Percentiles rank a stretch among this genome's conserved stretches.
Evolutionary conservation across 2,888 invertebrate species (phyloP).

Genomic region (Sarcophaga subvicina): DNA sequence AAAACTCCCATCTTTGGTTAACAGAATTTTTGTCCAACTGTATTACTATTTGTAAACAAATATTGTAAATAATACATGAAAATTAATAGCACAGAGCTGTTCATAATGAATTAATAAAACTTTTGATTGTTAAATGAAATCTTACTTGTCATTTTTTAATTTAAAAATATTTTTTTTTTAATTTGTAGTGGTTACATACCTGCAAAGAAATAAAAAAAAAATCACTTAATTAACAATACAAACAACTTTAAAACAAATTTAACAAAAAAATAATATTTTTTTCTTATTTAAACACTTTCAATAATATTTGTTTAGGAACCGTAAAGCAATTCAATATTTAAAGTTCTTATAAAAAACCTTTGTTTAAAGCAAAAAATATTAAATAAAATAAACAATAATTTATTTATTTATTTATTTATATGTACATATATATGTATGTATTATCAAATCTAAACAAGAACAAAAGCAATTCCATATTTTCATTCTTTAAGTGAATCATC

Average conservation of each 20-base stretch:
- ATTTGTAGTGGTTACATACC: constrained; percentile 50
- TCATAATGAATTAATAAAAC: too few relatives aligned
- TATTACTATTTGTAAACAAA: too few relatives aligned
- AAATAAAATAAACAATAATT: constrained; percentile 10
- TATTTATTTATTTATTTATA: neutral
- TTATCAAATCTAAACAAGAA: constrained; percentile 17
- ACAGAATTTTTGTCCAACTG: too few relatives aligned
- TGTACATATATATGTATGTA: neutral
- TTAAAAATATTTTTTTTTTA: neutral
- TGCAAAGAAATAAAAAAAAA: constrained; percentile 52
- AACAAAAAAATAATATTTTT: neutral
- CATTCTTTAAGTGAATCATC: neutral
- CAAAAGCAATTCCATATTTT: neutral
- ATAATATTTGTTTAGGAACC: neutral
- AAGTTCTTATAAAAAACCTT: neutral
- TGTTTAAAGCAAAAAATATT: neutral
- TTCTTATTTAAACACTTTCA: neutral
- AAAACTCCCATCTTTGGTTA: too few relatives aligned
- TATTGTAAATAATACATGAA: too few relatives aligned
- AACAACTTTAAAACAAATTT: constrained; percentile 16
- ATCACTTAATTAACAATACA: constrained; percentile 34
- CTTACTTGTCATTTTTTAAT: neutral
- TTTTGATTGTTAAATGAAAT: neutral
- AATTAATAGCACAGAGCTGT: too few relatives aligned
- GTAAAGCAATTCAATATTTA: neutral